Percentiles rank a stretch among this genome's conserved stretches.
Conservation (phyloP, 2,888 invertebrate species). For the Torymus texanus region DNA sequence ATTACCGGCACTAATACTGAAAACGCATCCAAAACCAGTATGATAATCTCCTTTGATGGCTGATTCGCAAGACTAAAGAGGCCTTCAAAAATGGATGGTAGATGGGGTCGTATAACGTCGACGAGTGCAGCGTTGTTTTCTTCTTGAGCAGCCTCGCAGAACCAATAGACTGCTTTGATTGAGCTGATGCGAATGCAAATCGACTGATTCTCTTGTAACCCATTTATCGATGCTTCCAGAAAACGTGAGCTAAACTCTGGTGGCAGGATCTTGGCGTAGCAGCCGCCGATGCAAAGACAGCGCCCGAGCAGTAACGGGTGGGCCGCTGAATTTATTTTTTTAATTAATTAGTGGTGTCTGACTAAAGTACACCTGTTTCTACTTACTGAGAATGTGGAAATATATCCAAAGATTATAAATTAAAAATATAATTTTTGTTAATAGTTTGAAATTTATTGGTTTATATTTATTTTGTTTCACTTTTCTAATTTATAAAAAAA, state of each 20-base stretch:
- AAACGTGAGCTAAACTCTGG: slow-evolving; percentile 75
- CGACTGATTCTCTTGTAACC: slow-evolving; percentile 76
- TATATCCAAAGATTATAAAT: too few relatives aligned
- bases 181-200: slow-evolving; percentile 78
- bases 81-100: slow-evolving; percentile 70
- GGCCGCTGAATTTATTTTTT: slow-evolving; percentile 64
- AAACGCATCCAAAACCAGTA: slow-evolving; percentile 70
- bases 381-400: too few relatives aligned
- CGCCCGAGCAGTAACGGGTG: slow-evolving; percentile 78
- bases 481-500: too few relatives aligned
- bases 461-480: too few relatives aligned
- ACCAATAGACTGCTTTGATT: slow-evolving; percentile 76
- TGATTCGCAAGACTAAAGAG: slow-evolving; percentile 69
- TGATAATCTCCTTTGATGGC: slow-evolving; percentile 68
- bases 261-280: slow-evolving; percentile 76
- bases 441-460: too few relatives aligned
- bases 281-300: slow-evolving; percentile 78
- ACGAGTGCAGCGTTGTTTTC: slow-evolving; percentile 60
- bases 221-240: slow-evolving; percentile 78
- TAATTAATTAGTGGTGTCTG: too few relatives aligned
- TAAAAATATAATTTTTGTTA: too few relatives aligned
- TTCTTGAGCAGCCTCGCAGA: slow-evolving; percentile 71
- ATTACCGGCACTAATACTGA: slow-evolving; percentile 68
- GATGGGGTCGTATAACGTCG: slow-evolving; percentile 67
- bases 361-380: too few relatives aligned